Base-by-base conservation (phyloP, 2,113 vertebrate genomes). In the Acinonyx jubatus region DNA sequence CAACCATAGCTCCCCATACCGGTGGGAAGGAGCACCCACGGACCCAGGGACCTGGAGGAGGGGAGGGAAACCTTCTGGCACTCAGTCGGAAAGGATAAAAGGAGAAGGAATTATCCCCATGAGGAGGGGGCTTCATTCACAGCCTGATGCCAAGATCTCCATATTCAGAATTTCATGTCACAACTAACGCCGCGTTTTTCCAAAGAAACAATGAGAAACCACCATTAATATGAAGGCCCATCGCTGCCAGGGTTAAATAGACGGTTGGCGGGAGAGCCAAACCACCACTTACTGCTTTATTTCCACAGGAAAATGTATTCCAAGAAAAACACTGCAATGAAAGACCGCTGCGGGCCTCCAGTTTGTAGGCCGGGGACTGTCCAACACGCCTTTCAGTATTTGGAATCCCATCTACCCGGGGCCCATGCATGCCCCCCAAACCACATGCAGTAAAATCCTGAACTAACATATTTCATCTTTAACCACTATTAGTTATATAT, bases 371-470 rank as follows among this genome's bases (percentile, higher is more conserved):
- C 18, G 15, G 66, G 41, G 74, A 18, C 71, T 29, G 27, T 68
- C 90, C 73, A 18, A 57, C 2, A 27, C 0, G 3, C 36, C 69
- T 69, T 66, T 86, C 57, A 86, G 63, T 80, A 29, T 87, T 31
- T 66, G 81, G 80, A 88, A 81, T 84, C 63, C 38, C 50, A 10
- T 52, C 91, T 63, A 79, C 29, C 82, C 2, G 61, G 61, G 86
- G 38, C 52, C 79, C 65, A 1, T 36, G 19, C 52, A 25, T 73
- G 29, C 68, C 73, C 66, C 88, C 68, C 83, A 94, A 96, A 96
- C 93, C 79, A 89, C 91, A 96, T 3, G 33, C 92, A 89, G 57
- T 92, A 74, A 97, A 92, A 96, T 78, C 86, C 73, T 90, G 38
- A 89, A 66, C 83, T 82, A 74, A 93, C 91, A 83, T 0, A 31